phyloP scores from a whole-genome alignment of 2,113 vertebrate species.

The Xiphias gladius region DNA sequence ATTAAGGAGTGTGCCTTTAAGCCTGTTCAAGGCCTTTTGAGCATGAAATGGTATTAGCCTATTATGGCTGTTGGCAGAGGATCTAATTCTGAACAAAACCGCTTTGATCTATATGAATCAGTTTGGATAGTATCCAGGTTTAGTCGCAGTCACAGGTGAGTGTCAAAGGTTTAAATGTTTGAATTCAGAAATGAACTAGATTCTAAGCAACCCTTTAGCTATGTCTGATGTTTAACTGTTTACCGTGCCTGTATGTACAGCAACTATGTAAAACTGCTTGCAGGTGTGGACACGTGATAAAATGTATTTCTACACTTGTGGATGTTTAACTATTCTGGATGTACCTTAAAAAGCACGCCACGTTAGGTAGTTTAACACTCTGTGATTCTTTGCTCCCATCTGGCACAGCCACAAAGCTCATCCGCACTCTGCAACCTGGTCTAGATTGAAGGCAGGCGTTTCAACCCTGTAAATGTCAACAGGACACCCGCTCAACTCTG shows the following conservation, averaged over 20 bases:
- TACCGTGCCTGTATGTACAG: too few relatives aligned
- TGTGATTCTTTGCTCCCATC: conserved; percentile 61
- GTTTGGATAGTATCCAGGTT: conserved; percentile 3
- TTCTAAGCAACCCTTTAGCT: background rate
- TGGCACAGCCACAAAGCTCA: conserved; percentile 60
- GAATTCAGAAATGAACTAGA: background rate
- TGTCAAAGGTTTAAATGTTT: conserved; percentile 3
- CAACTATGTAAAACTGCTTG: background rate
- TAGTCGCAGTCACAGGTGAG: background rate
- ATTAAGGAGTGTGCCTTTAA: conserved; percentile 20
- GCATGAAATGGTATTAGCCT: conserved; percentile 24
- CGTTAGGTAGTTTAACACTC: conserved; percentile 43
- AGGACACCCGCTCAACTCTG: conserved; percentile 47
- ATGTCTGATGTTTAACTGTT: background rate
- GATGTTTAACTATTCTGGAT: conserved; percentile 7
- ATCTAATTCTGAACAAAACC: conserved; percentile 26
- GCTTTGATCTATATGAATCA: conserved; percentile 33
- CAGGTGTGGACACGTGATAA: background rate
- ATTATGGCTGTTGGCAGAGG: conserved; percentile 2
- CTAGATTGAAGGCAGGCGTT: conserved; percentile 63
- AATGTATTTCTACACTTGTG: background rate
- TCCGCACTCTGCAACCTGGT: conserved; percentile 53
- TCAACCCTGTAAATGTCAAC: conserved; percentile 74
- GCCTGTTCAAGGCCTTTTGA: conserved; percentile 1
- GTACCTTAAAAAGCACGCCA: background rate